Percentiles rank a stretch among this genome's conserved stretches.
Evolutionary conservation across 1,140 invertebrate genomes (phyloP).

Genomic region (Penaeus chinensis): DNA sequence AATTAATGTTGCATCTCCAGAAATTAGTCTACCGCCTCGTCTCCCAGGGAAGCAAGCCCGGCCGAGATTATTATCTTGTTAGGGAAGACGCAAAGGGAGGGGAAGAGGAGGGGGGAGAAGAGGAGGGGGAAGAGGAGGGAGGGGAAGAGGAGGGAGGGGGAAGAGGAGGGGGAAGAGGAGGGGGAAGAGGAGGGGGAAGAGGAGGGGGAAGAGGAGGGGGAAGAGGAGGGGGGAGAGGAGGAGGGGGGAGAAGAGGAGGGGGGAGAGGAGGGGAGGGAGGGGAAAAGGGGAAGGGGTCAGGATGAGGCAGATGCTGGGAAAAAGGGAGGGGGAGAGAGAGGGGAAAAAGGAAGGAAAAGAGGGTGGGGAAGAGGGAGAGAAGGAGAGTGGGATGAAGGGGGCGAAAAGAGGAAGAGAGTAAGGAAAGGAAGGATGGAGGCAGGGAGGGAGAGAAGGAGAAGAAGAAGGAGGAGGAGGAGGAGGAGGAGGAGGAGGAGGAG

Average conservation of each 20-base stretch:
- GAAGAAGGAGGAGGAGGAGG: neutral
- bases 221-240: neutral
- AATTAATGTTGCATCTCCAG: too few relatives aligned
- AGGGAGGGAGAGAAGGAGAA: neutral
- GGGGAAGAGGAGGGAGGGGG: neutral
- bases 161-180: neutral
- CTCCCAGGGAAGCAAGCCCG: too few relatives aligned
- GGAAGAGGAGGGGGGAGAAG: too few relatives aligned
- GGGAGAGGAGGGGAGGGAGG: neutral
- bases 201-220: too few relatives aligned
- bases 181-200: slow-evolving; percentile 80
- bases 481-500: neutral
- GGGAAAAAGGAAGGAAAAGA: neutral
- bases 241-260: neutral
- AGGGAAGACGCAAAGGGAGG: too few relatives aligned
- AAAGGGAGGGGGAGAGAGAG: slow-evolving; percentile 71
- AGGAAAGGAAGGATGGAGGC: neutral
- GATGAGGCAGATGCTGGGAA: slow-evolving; percentile 81
- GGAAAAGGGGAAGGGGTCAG: neutral
- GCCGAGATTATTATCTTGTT: too few relatives aligned
- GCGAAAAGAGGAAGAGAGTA: slow-evolving; percentile 67
- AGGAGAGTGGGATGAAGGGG: slow-evolving; percentile 89
- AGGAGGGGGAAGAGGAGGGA: neutral
- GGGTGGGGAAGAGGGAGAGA: neutral
- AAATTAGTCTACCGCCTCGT: too few relatives aligned